Evolutionary conservation across 2,888 invertebrate species (phyloP), one percentile per base, ranked within the genome.

Genomic region (Lycocerus yunnanus): DNA sequence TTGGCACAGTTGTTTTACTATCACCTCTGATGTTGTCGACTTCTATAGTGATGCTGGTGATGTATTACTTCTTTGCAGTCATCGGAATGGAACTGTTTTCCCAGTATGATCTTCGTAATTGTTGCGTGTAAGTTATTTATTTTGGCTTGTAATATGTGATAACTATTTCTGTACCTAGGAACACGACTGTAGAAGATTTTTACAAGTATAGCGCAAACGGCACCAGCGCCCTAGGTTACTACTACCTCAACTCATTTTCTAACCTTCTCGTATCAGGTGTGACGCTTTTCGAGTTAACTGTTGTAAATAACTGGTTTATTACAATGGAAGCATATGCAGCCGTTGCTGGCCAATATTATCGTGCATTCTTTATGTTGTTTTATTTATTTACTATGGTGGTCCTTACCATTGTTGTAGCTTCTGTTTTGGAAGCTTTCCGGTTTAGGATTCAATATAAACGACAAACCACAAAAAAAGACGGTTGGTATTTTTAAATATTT

Each of bases 251-350:
- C 87, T 95, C 93, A 82, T 96, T 96, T 67, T 80, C 82, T 2
- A 83, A 95, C 87, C 88, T 96, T 13, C 88, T 95, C 75, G 91
- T 92, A 8, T 93, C 94, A 83, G 92, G 92, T 66, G 94, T 96
- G 78, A 96, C 96, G 0, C 88, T 97, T 78, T 97, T 96, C 88
- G 96, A 96, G 87, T 88, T 96, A 81, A 96, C 96, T 0, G 95
- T 96, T 11, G 95, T 96, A 73, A 97, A 96, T 86, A 96, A 96
- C 87, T 97, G 97, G 97, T 96, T 96, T 83, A 94, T 96, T 73
- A 90, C 95, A 18, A 97, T 97, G 97, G 95, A 96, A 84, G 96
- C 93, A 1, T 94, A 93, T 84, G 93, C 93, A 0, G 89, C 90
- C 0, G 93, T 92, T 15, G 91, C 92, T 0, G 90, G 92, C 68